Evolutionary conservation across 2,888 invertebrate genomes (phyloP).

Genomic region (Oligia strigilis): DNA sequence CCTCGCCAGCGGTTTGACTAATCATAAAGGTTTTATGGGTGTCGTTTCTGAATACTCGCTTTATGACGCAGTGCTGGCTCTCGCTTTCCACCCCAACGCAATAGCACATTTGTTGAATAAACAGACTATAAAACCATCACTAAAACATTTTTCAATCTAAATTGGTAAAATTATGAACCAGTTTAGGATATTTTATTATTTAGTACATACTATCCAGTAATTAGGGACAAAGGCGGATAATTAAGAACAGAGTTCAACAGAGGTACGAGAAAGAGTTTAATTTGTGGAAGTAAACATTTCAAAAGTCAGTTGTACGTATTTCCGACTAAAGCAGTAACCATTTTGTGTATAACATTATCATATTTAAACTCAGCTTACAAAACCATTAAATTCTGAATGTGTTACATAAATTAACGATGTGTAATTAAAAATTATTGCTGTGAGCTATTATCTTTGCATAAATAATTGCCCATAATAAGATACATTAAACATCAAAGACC

Average conservation of each 20-base stretch:
- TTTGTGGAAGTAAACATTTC: constrained; percentile 52
- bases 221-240: neutral
- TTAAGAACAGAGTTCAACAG: neutral
- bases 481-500: constrained; percentile 66
- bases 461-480: constrained; percentile 70
- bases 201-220: neutral
- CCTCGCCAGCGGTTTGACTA: constrained; percentile 88
- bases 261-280: constrained; percentile 8
- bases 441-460: constrained; percentile 72
- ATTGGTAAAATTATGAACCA: constrained; percentile 58
- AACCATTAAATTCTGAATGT: constrained; percentile 61
- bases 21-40: constrained; percentile 90
- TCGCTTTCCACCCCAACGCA: constrained; percentile 63
- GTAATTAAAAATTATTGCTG: constrained; percentile 72
- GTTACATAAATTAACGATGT: constrained; percentile 71
- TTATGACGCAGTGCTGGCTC: constrained; percentile 77
- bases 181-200: constrained; percentile 34
- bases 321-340: constrained; percentile 40
- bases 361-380: constrained; percentile 62
- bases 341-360: constrained; percentile 58
- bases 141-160: constrained; percentile 63
- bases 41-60: constrained; percentile 83
- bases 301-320: constrained; percentile 19
- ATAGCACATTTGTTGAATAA: constrained; percentile 78
- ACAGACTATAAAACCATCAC: constrained; percentile 75